phyloP scores from a whole-genome alignment of 2,797 vertebrate genomes.

The Notamacropus eugenii region DNA sequence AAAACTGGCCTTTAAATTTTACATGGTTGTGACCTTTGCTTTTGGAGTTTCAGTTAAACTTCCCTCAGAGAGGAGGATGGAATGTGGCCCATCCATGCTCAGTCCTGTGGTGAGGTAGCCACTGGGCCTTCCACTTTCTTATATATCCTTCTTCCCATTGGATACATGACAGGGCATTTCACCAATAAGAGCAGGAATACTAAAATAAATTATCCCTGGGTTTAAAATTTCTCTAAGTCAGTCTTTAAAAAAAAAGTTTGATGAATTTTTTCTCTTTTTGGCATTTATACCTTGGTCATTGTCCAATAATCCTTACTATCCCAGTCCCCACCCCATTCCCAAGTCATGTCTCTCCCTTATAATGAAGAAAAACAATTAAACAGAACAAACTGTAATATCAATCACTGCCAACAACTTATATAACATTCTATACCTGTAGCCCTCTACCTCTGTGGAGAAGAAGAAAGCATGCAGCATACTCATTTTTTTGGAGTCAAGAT shows the following conservation, averaged over 20 bases:
- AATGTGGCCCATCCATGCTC: slow-evolving; percentile 70
- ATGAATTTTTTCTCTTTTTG: neutral
- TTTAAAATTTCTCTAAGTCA: neutral
- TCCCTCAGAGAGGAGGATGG: slow-evolving; percentile 71
- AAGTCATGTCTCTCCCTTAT: neutral
- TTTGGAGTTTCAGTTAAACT: slow-evolving; percentile 87
- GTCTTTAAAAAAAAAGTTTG: neutral
- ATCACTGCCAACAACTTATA: neutral
- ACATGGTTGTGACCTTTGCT: slow-evolving; percentile 87
- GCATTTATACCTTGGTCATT: neutral
- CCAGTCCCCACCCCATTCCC: neutral
- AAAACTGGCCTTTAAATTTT: slow-evolving; percentile 88
- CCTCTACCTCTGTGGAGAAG: neutral
- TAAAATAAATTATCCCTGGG: neutral
- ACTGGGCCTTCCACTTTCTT: slow-evolving; percentile 44
- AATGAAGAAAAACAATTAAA: neutral
- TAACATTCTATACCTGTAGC: neutral
- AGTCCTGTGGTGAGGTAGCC: slow-evolving; percentile 45
- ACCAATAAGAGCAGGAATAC: slow-evolving; percentile 7
- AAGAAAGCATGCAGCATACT: neutral
- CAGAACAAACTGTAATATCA: neutral
- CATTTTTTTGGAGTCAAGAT: neutral
- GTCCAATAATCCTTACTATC: neutral
- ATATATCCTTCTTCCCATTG: slow-evolving; percentile 53
- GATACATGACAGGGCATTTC: slow-evolving; percentile 45